Conservation (phyloP, 2,113 vertebrate species). For the Elephantulus edwardii region DNA sequence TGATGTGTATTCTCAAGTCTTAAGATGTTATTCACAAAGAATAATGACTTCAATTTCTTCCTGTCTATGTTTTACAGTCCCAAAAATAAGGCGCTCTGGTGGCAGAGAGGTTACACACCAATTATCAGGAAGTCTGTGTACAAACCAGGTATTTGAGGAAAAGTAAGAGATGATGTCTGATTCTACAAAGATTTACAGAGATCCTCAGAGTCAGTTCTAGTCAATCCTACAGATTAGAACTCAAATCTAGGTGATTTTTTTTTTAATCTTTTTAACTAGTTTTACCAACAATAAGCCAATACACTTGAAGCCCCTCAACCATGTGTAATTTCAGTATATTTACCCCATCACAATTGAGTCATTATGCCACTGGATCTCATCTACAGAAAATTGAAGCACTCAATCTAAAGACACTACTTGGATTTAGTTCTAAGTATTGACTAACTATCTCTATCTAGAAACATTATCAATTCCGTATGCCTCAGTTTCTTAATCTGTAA, state of each 20-base stretch:
- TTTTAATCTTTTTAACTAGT: neutral
- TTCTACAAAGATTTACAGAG: too few relatives aligned
- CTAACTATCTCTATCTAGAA: neutral
- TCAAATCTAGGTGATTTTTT: too few relatives aligned
- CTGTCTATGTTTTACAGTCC: too few relatives aligned
- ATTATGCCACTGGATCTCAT: neutral
- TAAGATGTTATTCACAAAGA: too few relatives aligned
- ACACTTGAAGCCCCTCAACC: neutral
- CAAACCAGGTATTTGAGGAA: too few relatives aligned
- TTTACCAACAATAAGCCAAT: neutral
- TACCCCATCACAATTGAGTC: neutral
- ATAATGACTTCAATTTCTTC: too few relatives aligned
- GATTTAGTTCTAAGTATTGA: neutral
- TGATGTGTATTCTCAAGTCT: too few relatives aligned
- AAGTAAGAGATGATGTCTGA: too few relatives aligned
- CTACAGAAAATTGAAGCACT: neutral
- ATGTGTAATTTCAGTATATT: neutral
- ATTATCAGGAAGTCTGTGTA: too few relatives aligned
- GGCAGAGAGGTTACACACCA: too few relatives aligned
- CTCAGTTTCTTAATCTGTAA: neutral
- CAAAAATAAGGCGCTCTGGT: neutral
- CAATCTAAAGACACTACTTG: neutral
- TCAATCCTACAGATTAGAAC: too few relatives aligned
- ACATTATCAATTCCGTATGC: slow-evolving; percentile 2
- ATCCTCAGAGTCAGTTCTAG: too few relatives aligned